Evolutionary conservation across 2,797 vertebrate species (phyloP).

Genomic region (Sciaenops ocellatus): DNA sequence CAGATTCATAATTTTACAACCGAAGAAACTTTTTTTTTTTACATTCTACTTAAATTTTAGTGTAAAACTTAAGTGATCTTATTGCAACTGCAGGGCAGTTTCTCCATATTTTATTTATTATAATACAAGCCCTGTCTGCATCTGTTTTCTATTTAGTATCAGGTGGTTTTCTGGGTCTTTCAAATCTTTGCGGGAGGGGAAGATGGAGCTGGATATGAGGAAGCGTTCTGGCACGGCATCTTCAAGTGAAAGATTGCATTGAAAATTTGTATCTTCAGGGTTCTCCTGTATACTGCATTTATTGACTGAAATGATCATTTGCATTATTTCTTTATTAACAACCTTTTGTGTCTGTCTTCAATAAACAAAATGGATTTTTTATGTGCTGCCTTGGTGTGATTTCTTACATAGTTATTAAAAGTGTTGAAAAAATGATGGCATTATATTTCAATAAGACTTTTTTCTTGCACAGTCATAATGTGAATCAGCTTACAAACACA

Average conservation of each 20-base stretch:
- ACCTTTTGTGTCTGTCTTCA: slow-evolving; percentile 62
- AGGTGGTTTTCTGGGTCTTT: slow-evolving; percentile 41
- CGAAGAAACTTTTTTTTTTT: slow-evolving; percentile 48
- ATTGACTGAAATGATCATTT: slow-evolving; percentile 80
- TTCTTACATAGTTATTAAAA: slow-evolving; percentile 38
- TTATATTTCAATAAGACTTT: slow-evolving; percentile 4
- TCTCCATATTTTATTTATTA: slow-evolving; percentile 83
- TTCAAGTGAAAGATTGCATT: slow-evolving; percentile 39
- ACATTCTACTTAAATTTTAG: slow-evolving; percentile 27
- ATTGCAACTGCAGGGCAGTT: slow-evolving; percentile 88
- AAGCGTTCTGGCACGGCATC: slow-evolving; percentile 22
- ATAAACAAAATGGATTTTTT: slow-evolving; percentile 64
- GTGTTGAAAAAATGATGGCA: slow-evolving; percentile 1
- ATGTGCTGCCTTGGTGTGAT: slow-evolving; percentile 24
- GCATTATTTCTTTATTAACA: slow-evolving; percentile 81
- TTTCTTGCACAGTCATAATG: slow-evolving; percentile 27
- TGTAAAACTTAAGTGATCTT: slow-evolving; percentile 31
- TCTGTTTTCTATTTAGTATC: slow-evolving; percentile 46
- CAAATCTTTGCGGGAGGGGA: slow-evolving; percentile 6
- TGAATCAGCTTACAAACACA: slow-evolving; percentile 42
- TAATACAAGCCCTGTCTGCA: slow-evolving; percentile 64
- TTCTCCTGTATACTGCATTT: slow-evolving; percentile 60
- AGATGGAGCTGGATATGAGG: slow-evolving; percentile 10
- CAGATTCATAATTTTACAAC: slow-evolving; percentile 31
- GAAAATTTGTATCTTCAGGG: slow-evolving; percentile 48